Evolutionary conservation across 2,113 vertebrate species (phyloP).

Genomic region (Tylochromis polylepis): DNA sequence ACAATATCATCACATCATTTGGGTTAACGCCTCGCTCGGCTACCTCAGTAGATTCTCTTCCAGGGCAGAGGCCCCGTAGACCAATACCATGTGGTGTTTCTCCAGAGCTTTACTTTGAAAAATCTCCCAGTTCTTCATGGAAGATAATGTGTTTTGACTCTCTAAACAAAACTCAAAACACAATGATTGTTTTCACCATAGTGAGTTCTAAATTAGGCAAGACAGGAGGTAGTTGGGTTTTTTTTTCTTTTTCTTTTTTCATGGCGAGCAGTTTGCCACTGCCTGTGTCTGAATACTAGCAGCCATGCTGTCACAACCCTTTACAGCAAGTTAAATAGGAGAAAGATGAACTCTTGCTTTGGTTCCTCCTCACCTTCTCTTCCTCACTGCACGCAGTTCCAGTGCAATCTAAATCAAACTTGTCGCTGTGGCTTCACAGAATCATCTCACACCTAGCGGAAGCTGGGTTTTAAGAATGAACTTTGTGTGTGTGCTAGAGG

Average conservation of each 20-base stretch:
- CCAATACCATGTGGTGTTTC: not conserved
- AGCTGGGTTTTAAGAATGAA: not conserved
- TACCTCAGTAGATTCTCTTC: not conserved
- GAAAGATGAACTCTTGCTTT: not conserved
- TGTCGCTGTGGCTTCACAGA: not conserved
- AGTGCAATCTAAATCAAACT: slow-evolving; percentile 32
- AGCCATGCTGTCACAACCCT: slow-evolving; percentile 10
- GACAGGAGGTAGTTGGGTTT: not conserved
- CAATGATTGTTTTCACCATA: not conserved
- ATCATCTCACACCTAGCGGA: not conserved
- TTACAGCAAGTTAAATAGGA: not conserved
- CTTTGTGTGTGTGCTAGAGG: not conserved
- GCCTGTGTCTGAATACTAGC: slow-evolving; percentile 10
- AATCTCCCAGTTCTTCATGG: not conserved
- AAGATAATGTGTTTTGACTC: not conserved
- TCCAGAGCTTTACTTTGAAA: not conserved
- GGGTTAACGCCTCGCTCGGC: not conserved
- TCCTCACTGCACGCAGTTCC: not conserved
- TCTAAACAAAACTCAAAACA: not conserved
- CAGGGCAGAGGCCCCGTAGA: not conserved
- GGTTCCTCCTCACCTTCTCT: not conserved
- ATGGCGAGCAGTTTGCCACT: slow-evolving; percentile 1
- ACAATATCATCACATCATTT: not conserved
- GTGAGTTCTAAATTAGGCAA: not conserved
- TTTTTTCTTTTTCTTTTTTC: not conserved